These are phyloP conservation scores for Drosophila incognita DNA, from an alignment of 2,888 invertebrate species.

Conservation along the genomic window DNA sequence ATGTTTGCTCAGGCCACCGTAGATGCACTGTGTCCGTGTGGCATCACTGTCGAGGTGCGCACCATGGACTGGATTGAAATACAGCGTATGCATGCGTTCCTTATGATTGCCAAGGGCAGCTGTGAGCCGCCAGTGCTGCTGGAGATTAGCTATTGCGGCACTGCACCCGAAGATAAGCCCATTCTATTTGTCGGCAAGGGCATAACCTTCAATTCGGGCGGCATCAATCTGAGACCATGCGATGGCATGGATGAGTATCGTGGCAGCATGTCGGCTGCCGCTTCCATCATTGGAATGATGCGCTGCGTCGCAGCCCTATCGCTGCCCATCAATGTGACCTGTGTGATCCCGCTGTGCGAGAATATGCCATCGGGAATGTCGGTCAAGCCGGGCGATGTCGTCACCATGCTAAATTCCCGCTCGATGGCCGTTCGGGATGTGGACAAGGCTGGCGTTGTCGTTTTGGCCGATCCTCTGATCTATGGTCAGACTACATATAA, in stretches of 20 bases:
- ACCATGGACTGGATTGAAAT: conserved; percentile 87
- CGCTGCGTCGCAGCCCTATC: conserved; percentile 86
- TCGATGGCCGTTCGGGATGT: conserved; percentile 85
- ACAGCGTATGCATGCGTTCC: conserved; percentile 86
- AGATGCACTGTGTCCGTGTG: conserved; percentile 87
- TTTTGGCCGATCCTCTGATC: conserved; percentile 92
- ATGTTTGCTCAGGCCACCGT: conserved; percentile 89
- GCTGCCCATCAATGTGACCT: conserved; percentile 86
- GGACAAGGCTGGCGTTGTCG: conserved; percentile 92
- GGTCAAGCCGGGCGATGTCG: conserved; percentile 86
- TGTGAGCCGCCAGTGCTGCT: conserved; percentile 87
- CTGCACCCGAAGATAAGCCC: conserved; percentile 85
- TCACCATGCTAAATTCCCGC: conserved; percentile 86
- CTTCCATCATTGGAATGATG: conserved; percentile 86
- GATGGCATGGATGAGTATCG: conserved; percentile 82
- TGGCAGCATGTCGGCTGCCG: conserved; percentile 88
- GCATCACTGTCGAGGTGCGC: conserved; percentile 85
- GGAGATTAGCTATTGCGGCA: conserved; percentile 86
- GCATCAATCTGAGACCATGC: conserved; percentile 76
- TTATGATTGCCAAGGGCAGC: conserved; percentile 83
- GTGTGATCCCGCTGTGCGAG: conserved; percentile 85
- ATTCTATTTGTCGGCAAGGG: conserved; percentile 87
- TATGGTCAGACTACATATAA: conserved; percentile 89
- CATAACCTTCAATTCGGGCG: conserved; percentile 86
- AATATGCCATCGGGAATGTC: conserved; percentile 87